phyloP scores from a whole-genome alignment of 2,888 invertebrate genomes.

The Acleris laterana region DNA sequence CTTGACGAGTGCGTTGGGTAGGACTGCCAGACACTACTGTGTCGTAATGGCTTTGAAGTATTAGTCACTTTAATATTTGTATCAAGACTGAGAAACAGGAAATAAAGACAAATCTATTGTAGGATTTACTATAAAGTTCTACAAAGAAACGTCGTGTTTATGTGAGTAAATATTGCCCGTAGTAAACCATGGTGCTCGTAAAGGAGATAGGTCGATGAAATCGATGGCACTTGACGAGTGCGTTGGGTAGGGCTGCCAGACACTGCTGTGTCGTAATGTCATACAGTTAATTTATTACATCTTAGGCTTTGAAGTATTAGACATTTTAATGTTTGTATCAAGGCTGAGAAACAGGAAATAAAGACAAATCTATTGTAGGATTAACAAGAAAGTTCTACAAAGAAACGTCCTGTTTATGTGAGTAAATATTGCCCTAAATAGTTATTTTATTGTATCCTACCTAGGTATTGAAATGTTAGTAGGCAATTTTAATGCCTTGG shows the following conservation, averaged over 20 bases:
- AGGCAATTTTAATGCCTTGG: too few relatives aligned
- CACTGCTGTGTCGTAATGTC: too few relatives aligned
- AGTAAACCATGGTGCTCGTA: conserved; percentile 20
- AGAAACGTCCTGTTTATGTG: conserved; percentile 20
- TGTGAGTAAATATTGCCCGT: conserved; percentile 16
- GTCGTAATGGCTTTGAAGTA: too few relatives aligned
- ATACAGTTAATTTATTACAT: too few relatives aligned
- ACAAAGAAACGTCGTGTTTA: conserved; percentile 24
- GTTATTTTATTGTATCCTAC: too few relatives aligned
- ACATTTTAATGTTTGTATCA: too few relatives aligned
- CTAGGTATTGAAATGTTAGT: too few relatives aligned
- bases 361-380: neutral
- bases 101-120: neutral
- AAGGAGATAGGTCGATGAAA: conserved; percentile 26
- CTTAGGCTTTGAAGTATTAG: too few relatives aligned
- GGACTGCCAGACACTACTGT: neutral
- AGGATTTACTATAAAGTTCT: neutral
- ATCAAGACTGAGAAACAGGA: too few relatives aligned
- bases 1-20: conserved; percentile 1
- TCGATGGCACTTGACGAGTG: conserved; percentile 13
- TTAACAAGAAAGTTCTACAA: conserved; percentile 2
- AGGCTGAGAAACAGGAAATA: too few relatives aligned
- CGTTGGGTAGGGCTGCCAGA: conserved; percentile 1
- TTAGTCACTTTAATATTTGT: too few relatives aligned
- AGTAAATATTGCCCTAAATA: conserved; percentile 19